Base-by-base conservation (phyloP, 2,797 vertebrate genomes). In the Capromys pilorides region DNA sequence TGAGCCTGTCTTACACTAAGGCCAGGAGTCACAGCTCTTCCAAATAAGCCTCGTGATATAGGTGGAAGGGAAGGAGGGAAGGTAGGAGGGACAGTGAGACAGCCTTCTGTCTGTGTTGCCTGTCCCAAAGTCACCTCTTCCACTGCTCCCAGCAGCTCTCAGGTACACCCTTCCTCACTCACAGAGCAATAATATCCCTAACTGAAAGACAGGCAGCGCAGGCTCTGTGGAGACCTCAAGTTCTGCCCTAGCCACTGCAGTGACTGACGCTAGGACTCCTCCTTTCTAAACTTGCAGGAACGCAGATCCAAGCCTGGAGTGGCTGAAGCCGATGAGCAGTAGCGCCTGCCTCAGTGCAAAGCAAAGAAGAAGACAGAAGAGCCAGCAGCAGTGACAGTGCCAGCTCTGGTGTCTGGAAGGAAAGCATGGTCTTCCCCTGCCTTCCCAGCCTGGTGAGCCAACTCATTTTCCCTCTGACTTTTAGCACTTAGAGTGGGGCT, bases 311-410 rank as follows among this genome's bases (percentile, higher is more conserved):
- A 86, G 80, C 36, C 73, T 62, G 45, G 22, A 57, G 51, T 3
- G 69, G 81, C 45, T 21, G 14, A 19, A 61, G 67, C 49, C 80
- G 73, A 19, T 36, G 41, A 51, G 89, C 9, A 39, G 14, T 33
- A 33, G 59, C 11, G 16, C 28, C 21, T 4, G 41, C 21, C 75
- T 14, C 39, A 51, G 10, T 78, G 19, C 16, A 21, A 45, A 2
- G 57, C 61, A n/a, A 67, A 88, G 16, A 16, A 77, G 13, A 83
- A 86, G 61, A 28, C n/a, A 7, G n/a, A n/a, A 14, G 26, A 69
- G 6, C 12, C 5, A 24, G 16, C 36, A 4, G 31, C 1, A 4
- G 22, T 13, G 14, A 12, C 5, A 28, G 22, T 0, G 1, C 1
- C 61, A 59, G 67, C 61, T n/a, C 11, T 9, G 2, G 3, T 26